Percentiles rank a stretch among this genome's conserved stretches.
phyloP scores from a whole-genome alignment of 1,140 invertebrate genomes.

The Lepidostoma basale region DNA sequence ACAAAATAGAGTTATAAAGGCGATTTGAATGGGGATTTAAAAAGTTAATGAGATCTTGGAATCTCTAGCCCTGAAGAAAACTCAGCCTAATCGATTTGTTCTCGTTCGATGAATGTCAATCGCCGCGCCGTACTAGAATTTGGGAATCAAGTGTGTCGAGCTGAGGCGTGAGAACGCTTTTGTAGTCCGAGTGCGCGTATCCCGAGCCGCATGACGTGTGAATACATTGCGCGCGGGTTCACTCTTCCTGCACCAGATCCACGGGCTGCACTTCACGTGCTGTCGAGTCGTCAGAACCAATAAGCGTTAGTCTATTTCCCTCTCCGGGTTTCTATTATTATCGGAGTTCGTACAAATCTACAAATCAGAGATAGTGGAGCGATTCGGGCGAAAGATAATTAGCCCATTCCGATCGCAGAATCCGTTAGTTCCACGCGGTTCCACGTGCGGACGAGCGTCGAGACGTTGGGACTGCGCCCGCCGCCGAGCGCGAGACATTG shows the following conservation, averaged over 20 bases:
- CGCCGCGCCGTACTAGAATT: no score
- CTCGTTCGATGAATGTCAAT: no score
- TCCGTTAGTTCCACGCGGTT: constrained; percentile 19
- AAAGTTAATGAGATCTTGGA: no score
- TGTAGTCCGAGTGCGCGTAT: not conserved
- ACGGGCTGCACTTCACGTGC: not conserved
- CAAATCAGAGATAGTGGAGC: constrained; percentile 15
- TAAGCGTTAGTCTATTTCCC: constrained; percentile 8
- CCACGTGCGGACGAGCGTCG: constrained; percentile 11
- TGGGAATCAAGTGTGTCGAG: not conserved
- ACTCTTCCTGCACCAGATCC: not conserved
- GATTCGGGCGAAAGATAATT: constrained; percentile 27
- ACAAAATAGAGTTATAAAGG: no score
- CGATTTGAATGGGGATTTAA: no score
- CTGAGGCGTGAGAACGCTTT: not conserved
- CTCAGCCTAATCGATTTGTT: no score
- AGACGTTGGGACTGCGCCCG: constrained; percentile 26
- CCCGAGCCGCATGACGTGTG: not conserved
- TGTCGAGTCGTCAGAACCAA: constrained; percentile 16
- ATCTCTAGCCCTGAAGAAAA: no score
- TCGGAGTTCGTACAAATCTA: not conserved
- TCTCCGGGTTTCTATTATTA: constrained; percentile 15
- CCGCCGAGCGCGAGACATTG: constrained; percentile 27
- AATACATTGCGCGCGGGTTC: not conserved
- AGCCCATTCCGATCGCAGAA: constrained; percentile 28